Evolutionary conservation across 2,888 invertebrate genomes (phyloP), one percentile per base, ranked within the genome.

Genomic region (Junonia oenone): DNA sequence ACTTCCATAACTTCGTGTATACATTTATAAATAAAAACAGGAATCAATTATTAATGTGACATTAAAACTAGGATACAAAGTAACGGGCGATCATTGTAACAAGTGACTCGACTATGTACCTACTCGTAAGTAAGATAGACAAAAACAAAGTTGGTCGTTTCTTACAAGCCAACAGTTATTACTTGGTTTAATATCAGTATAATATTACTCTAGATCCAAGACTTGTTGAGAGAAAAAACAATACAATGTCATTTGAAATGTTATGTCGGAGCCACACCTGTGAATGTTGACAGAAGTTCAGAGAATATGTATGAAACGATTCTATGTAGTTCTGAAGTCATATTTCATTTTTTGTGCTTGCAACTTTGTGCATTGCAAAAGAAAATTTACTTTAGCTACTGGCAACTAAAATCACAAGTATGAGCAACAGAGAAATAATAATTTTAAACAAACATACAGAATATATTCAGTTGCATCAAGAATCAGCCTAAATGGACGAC

Each of bases 201-300:
- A 40, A 40, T 19, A 40, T 40, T 40, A 40, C 38, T 40, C 38
- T n/a, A 40, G 38, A 19, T 40, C 11, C 38, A 40, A 40, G 19
- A 11, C 11, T 5, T n/a, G 17, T 17, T 15, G 15, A n/a, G 11
- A 1, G 9, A 2, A 19, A 37, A 37, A 37, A 37, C 17, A 40
- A 40, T 15, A 37, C 37, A 37, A 37, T 17, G 15, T 37, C 17
- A 19, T 19, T 40, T 40, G 38, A 11, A 19, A 40, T 40, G 38
- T 40, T 5, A 40, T 40, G 19, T 5, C 4, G 38, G 11, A 11
- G 17, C 38, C 17, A 40, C 17, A 17, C 17, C 38, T 38, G 38
- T 6, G 13, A 14, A 35, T 14, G 33, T 19, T 19, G n/a, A 40
- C 19, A 19, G 11, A 19, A 17, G 19, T 40, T 33, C 11, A 40